phyloP scores from a whole-genome alignment of 2,888 invertebrate species.

The Deilephila elpenor region DNA sequence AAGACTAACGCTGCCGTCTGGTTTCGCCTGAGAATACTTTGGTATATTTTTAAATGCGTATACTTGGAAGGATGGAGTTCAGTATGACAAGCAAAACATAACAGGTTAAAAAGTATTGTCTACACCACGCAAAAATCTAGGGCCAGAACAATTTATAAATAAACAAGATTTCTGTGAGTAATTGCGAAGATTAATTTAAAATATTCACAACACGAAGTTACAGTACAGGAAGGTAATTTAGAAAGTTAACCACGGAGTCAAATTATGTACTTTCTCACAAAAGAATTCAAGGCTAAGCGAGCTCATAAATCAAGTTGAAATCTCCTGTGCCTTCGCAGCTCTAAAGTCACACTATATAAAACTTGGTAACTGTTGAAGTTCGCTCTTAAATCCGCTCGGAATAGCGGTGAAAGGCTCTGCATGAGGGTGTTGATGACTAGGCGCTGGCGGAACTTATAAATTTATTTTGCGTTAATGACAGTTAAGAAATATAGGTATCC shows the following conservation, averaged over 20 bases:
- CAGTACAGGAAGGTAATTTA: constrained; percentile 29
- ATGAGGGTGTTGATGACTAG: constrained; percentile 57
- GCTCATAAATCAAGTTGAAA: constrained; percentile 67
- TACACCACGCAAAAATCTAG: not conserved
- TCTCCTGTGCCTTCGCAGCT: constrained; percentile 57
- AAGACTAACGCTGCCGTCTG: too few species aligned
- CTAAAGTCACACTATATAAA: constrained; percentile 68
- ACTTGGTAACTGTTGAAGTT: constrained; percentile 75
- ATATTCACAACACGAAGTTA: not conserved
- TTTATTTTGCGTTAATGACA: constrained; percentile 11
- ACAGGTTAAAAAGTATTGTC: too few species aligned
- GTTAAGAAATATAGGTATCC: too few species aligned
- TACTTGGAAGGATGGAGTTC: too few species aligned
- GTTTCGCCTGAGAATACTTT: too few species aligned
- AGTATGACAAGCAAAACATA: too few species aligned
- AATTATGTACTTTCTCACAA: constrained; percentile 24
- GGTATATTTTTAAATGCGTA: not conserved
- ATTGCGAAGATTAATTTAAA: not conserved
- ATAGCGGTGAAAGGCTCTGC: constrained; percentile 43
- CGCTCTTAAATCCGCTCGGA: constrained; percentile 60
- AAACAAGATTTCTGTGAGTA: not conserved
- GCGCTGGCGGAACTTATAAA: constrained; percentile 30
- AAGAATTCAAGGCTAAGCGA: constrained; percentile 34
- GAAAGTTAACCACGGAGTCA: constrained; percentile 13
- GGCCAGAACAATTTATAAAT: not conserved